A percentile compares a stretch with the other conserved stretches of the same genome.
phyloP scores from a whole-genome alignment of 2,113 vertebrate species.

The Charina bottae region DNA sequence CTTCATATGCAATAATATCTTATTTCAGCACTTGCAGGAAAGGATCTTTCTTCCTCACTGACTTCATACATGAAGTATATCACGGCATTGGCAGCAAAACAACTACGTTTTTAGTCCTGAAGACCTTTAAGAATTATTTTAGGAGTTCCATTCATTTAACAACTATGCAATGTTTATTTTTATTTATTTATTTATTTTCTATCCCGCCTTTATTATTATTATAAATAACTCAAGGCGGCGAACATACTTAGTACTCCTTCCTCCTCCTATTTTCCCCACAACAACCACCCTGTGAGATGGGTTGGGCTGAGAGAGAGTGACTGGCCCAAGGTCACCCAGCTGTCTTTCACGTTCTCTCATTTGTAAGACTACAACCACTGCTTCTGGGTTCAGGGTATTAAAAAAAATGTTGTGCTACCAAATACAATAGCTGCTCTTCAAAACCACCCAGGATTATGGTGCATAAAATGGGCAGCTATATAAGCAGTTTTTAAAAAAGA shows the following conservation, averaged over 20 bases:
- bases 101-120: background rate
- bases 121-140: background rate
- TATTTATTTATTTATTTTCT: too few relatives aligned
- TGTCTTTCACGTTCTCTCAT: background rate
- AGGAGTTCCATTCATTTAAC: background rate
- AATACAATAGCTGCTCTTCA: background rate
- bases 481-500: background rate
- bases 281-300: too few relatives aligned
- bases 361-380: background rate
- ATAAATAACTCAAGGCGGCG: too few relatives aligned
- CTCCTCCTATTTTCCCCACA: too few relatives aligned
- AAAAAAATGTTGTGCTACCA: background rate
- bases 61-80: background rate
- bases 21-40: background rate
- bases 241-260: too few relatives aligned
- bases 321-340: too few relatives aligned
- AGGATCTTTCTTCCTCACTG: background rate
- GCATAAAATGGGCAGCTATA: background rate
- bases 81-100: background rate
- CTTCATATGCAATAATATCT: background rate
- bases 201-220: too few relatives aligned
- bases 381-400: background rate
- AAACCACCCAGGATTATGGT: background rate
- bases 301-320: too few relatives aligned
- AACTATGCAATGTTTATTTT: background rate